These are phyloP conservation scores for Heliconius aoede DNA, from an alignment of 2,888 invertebrate species.

Conservation along the genomic window DNA sequence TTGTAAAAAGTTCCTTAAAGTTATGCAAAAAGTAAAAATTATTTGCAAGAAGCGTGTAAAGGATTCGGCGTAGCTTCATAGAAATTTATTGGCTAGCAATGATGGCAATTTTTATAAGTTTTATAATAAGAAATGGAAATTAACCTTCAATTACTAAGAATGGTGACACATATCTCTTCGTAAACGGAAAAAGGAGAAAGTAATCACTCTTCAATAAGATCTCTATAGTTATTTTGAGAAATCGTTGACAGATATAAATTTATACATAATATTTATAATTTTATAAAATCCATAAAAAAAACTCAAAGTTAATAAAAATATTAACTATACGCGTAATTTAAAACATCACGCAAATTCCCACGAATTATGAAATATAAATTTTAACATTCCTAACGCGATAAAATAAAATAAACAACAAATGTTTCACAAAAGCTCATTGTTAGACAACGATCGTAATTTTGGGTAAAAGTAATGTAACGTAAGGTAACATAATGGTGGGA, in stretches of 20 bases:
- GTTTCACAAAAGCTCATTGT: slow-evolving; percentile 20
- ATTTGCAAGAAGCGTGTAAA: not conserved
- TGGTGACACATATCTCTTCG: not conserved
- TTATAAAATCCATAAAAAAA: not conserved
- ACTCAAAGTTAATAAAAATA: not conserved
- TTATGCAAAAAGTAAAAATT: not conserved
- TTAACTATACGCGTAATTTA: not conserved
- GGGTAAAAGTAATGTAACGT: slow-evolving; percentile 29
- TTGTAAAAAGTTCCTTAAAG: not conserved
- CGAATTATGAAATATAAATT: slow-evolving; percentile 29
- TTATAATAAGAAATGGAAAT: not conserved
- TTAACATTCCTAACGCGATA: slow-evolving; percentile 21
- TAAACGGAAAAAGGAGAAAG: not conserved
- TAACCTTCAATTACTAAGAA: not conserved
- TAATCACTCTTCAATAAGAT: too few relatives aligned
- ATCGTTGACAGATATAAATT: not conserved
- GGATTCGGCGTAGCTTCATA: too few relatives aligned
- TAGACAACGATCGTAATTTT: slow-evolving; percentile 22
- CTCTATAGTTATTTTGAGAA: not conserved
- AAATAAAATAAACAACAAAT: slow-evolving; percentile 17
- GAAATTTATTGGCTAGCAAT: too few relatives aligned
- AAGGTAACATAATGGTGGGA: slow-evolving; percentile 19
- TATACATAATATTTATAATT: not conserved
- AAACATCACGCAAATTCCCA: slow-evolving; percentile 25
- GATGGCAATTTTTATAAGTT: not conserved